Conservation (phyloP, 2,113 vertebrate genomes). For the Amblyornis subalaris region DNA sequence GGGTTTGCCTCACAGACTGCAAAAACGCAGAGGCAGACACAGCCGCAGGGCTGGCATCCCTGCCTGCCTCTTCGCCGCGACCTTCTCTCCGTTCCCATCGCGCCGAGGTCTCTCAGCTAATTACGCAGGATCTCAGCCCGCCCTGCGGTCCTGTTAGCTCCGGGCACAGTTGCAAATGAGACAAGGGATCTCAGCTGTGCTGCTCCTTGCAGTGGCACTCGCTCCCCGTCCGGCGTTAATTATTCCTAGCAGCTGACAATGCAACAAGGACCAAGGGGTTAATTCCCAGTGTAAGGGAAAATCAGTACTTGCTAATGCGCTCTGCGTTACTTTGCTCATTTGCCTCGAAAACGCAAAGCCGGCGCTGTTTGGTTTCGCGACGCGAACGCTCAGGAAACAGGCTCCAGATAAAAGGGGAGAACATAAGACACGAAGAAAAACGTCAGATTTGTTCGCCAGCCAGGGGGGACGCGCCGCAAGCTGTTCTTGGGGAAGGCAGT, state of each 20-base stretch:
- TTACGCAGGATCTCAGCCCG: constrained; percentile 20
- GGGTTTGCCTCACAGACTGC: no score
- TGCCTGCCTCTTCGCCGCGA: not conserved
- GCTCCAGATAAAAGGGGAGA: not conserved
- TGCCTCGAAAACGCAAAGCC: not conserved
- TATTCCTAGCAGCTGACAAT: constrained; percentile 10
- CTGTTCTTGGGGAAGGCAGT: not conserved
- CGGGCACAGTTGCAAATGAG: constrained; percentile 56
- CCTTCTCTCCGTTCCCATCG: not conserved
- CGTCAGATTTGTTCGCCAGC: not conserved
- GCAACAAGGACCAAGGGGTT: constrained; percentile 40
- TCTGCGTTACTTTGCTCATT: not conserved
- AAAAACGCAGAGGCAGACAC: not conserved
- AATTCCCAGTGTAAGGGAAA: constrained; percentile 25
- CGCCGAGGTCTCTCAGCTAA: constrained; percentile 10
- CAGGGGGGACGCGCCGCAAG: not conserved
- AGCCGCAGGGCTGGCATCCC: not conserved
- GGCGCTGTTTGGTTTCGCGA: not conserved
- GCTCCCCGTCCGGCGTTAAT: constrained; percentile 25
- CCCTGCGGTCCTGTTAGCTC: constrained; percentile 4
- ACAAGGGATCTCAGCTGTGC: constrained; percentile 43
- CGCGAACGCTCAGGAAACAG: not conserved
- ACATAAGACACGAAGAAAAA: not conserved
- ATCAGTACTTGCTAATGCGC: not conserved
- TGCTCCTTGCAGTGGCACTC: not conserved